Base-by-base conservation (phyloP, 53 echinoderm and acorn worm genomes). In the Astropecten irregularis region DNA sequence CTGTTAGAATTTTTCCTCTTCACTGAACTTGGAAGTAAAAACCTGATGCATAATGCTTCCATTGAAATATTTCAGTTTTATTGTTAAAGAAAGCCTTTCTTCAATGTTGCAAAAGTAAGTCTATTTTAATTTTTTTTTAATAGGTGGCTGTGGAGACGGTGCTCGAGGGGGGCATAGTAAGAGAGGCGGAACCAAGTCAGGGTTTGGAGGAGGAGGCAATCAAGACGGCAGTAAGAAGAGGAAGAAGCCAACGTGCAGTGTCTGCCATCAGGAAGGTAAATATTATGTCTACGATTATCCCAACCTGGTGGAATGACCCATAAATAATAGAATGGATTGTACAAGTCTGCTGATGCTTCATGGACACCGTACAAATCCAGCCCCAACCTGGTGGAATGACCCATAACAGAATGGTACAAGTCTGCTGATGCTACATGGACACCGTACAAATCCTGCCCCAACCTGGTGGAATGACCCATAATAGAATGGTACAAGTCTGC, bases 191-290 rank as follows among this genome's bases (percentile, higher is more conserved):
- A 54, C 72, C 25, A 83, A 18, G 25, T 40, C 53, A 0, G 33
- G 71, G n/a, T 68, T 63, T 65, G 40, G 61, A 5, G 56, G 73
- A 47, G 40, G 61, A 5, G 56, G 73, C 46, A 59, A 67, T 44
- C 65, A 59, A 20, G 86, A 65, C 10, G 90, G 65, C 18, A 57
- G 47, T 23, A 50, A 54, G 9, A 93, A 93, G 76, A 81, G 93
- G 69, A 93, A 77, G 60, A 84, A 84, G 59, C 84, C 90, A 44
- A 93, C 88, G 36, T 93, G 93, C 58, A 88, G 90, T 30, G 35
- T 91, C 36, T 93, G 93, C 50, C 64, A 90, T 46, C 81, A 88
- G 65, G 88, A 90, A 85, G 93, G 93, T 93, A 73, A 53, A 42
- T 2, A 87, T n/a, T n/a, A n/a, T n/a, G n/a, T n/a, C 30, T 4